Percentiles rank a stretch among this genome's conserved stretches.
These are phyloP conservation scores for Gymnocypris eckloni DNA, from an alignment of 2,797 vertebrate genomes.

Conservation along the genomic window DNA sequence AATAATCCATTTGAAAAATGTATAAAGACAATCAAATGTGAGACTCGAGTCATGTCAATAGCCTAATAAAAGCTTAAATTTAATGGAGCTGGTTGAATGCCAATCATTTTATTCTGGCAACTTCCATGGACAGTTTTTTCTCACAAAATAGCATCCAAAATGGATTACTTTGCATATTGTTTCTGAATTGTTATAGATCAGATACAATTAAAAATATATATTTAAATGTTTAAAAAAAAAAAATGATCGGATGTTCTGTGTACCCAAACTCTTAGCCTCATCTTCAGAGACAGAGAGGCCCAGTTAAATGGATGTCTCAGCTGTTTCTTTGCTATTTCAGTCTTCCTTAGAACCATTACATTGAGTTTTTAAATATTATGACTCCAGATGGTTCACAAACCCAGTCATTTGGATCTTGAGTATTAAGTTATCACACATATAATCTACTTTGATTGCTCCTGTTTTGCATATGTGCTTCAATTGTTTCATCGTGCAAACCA, in stretches of 20 bases:
- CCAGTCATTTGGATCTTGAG: background rate
- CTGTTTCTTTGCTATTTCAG: background rate
- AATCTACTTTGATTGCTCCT: background rate
- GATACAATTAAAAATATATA: background rate
- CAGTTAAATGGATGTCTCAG: background rate
- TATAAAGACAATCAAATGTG: background rate
- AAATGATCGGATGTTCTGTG: background rate
- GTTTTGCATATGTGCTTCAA: background rate
- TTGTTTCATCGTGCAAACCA: background rate
- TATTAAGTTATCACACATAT: background rate
- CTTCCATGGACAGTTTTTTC: background rate
- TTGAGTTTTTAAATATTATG: conserved; percentile 1
- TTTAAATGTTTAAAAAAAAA: background rate
- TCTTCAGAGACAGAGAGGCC: background rate
- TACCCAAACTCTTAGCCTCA: background rate
- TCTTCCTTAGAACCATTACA: background rate
- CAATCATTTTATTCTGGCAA: background rate
- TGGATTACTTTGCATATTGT: background rate
- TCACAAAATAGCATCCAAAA: background rate
- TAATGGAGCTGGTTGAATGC: background rate
- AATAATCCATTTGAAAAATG: background rate
- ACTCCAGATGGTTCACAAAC: background rate
- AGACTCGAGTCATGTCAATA: background rate
- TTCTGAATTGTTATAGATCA: background rate
- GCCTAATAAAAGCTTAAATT: background rate